phyloP scores from a whole-genome alignment of 2,113 vertebrate genomes.

The Labrus mixtus region DNA sequence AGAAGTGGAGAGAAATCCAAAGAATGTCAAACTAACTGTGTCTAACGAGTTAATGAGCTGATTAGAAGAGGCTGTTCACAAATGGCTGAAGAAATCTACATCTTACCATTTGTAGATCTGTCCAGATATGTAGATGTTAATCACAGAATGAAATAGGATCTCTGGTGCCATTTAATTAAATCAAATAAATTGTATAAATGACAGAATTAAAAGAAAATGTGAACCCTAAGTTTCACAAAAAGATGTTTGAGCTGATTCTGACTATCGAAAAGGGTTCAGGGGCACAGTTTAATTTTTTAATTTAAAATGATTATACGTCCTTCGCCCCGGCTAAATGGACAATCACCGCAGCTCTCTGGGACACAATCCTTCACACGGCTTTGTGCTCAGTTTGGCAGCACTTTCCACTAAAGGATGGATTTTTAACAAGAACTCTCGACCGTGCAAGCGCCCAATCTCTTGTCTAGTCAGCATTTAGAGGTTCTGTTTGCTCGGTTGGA shows the following conservation, averaged over 20 bases:
- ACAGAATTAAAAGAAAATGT: no score
- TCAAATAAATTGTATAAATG: background rate
- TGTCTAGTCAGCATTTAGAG: constrained; percentile 43
- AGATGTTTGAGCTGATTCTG: background rate
- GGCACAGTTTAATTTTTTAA: constrained; percentile 1
- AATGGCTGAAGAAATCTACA: no score
- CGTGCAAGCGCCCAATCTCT: constrained; percentile 6
- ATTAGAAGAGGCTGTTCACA: no score
- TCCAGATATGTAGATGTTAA: no score
- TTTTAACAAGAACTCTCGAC: constrained; percentile 33
- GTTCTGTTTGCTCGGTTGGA: constrained; percentile 25
- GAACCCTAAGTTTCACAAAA: no score
- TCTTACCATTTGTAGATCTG: no score
- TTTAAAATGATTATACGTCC: background rate
- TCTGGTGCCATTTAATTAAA: no score
- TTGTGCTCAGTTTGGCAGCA: constrained; percentile 10
- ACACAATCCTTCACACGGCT: constrained; percentile 8
- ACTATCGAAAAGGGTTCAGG: background rate
- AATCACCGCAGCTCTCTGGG: constrained; percentile 17
- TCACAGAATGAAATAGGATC: no score
- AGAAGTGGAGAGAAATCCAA: no score
- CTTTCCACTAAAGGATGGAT: constrained; percentile 16
- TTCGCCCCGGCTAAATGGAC: constrained; percentile 1
- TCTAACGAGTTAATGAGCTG: no score
- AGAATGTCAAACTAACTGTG: no score